Evolutionary conservation across 2,888 invertebrate species (phyloP).

Genomic region (Orthosia gothica): DNA sequence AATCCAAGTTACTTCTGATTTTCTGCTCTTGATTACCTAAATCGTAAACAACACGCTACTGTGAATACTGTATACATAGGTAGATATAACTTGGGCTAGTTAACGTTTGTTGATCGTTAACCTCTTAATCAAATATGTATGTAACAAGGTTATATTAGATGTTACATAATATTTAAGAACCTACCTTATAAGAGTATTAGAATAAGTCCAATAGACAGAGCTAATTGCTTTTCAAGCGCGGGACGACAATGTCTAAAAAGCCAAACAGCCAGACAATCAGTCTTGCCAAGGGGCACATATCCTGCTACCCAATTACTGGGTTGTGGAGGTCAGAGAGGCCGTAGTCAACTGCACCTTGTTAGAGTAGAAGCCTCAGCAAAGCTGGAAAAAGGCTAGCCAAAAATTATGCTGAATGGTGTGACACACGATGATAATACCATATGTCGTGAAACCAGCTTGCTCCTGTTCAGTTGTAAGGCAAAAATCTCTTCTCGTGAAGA

Average conservation of each 20-base stretch:
- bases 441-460: not conserved
- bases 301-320: not conserved
- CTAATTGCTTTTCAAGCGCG: not conserved
- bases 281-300: not conserved
- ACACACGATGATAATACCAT: not conserved
- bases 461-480: not conserved
- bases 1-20: conserved; percentile 31
- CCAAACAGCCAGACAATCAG: not conserved
- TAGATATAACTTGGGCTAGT: conserved; percentile 5
- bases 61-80: not conserved
- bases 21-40: conserved; percentile 38
- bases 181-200: not conserved
- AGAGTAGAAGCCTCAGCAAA: not conserved
- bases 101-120: conserved; percentile 23
- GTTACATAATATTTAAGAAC: conserved; percentile 18
- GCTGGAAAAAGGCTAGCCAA: not conserved
- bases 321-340: not conserved
- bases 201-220: conserved; percentile 1
- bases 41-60: conserved; percentile 49
- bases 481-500: not conserved
- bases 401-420: too few relatives aligned
- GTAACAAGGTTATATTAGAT: conserved; percentile 27
- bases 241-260: not conserved
- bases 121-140: conserved; percentile 44
- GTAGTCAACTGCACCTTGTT: not conserved